A percentile compares a stretch with the other conserved stretches of the same genome.
Conservation (phyloP, 2,113 vertebrate genomes). For the Zootoca vivipara region DNA sequence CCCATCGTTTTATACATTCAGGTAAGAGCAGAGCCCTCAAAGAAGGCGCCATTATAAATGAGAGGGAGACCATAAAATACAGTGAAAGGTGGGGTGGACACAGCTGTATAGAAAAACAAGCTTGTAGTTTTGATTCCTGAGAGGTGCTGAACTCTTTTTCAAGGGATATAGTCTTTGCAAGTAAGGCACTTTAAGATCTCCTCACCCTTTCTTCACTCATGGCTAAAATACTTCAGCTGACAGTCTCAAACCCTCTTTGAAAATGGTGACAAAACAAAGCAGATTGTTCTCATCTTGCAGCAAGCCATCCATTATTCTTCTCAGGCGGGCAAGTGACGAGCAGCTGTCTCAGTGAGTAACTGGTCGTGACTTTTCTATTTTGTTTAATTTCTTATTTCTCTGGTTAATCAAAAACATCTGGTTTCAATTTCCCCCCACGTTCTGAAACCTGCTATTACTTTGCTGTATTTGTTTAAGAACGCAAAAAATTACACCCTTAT, state of each 20-base stretch:
- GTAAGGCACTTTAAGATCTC: neutral
- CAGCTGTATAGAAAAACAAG: neutral
- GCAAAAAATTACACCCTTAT: constrained; percentile 18
- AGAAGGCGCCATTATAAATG: neutral
- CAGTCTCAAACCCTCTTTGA: neutral
- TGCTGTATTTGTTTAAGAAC: constrained; percentile 33
- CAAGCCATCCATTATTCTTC: neutral
- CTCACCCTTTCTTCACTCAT: neutral
- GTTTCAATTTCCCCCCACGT: constrained; percentile 52
- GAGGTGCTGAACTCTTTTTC: neutral
- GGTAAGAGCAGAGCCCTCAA: neutral
- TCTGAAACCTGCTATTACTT: constrained; percentile 16
- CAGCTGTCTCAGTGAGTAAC: constrained; percentile 60
- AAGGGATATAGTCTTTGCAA: neutral
- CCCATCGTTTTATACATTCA: neutral
- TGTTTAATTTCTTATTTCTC: constrained; percentile 45
- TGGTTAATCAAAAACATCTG: constrained; percentile 68
- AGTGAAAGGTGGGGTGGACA: no score
- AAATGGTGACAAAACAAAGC: neutral
- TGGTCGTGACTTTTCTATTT: constrained; percentile 57
- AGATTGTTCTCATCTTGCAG: neutral
- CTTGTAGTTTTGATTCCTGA: neutral
- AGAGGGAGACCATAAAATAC: neutral
- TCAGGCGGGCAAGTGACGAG: neutral
- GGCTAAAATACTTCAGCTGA: neutral